Percentiles rank a stretch among this genome's conserved stretches.
phyloP scores from a whole-genome alignment of 2,113 vertebrate species.

The Ariopsis seemanni region DNA sequence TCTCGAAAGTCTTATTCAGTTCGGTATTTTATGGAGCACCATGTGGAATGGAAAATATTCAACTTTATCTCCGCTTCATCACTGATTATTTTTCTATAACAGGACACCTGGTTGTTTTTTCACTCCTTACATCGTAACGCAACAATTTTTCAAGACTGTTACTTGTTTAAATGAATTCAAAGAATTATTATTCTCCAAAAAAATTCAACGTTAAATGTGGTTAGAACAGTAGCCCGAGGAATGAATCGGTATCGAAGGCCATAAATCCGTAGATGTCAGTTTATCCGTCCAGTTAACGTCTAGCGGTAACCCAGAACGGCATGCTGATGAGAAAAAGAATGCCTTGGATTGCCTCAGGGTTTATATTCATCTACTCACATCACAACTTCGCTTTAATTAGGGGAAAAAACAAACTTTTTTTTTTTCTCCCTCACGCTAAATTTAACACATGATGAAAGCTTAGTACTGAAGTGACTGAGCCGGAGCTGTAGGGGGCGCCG shows the following conservation, averaged over 20 bases:
- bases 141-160: too few relatives aligned
- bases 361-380: background rate
- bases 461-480: background rate
- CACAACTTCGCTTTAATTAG: constrained; percentile 10
- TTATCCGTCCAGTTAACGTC: background rate
- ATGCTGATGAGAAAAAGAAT: background rate
- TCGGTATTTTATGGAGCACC: too few relatives aligned
- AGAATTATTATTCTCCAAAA: too few relatives aligned
- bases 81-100: too few relatives aligned
- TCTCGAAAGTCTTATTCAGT: too few relatives aligned
- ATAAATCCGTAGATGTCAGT: too few relatives aligned
- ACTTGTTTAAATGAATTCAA: too few relatives aligned
- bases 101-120: too few relatives aligned
- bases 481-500: background rate
- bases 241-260: background rate
- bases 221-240: background rate
- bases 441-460: constrained; percentile 36
- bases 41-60: too few relatives aligned
- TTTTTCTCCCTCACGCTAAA: constrained; percentile 13
- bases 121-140: too few relatives aligned
- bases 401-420: background rate
- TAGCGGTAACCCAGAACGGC: background rate
- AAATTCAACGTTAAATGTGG: too few relatives aligned
- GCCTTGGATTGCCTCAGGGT: background rate
- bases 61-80: too few relatives aligned